Percentiles rank a stretch among this genome's conserved stretches.
Conservation (phyloP, 2,797 vertebrate genomes). For the Chromis chromis region DNA sequence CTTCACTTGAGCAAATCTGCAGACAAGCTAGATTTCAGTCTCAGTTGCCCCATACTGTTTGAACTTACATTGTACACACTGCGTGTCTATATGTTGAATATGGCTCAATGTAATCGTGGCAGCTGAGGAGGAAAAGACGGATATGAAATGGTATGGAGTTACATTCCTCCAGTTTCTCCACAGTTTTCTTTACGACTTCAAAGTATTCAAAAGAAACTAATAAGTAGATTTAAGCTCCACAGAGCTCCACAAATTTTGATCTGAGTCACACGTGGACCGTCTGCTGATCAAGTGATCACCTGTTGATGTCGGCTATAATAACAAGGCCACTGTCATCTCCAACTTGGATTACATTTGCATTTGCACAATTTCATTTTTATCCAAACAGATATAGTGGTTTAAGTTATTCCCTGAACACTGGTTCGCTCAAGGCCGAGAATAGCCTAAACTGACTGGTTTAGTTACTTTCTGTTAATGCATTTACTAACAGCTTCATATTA, state of each 20-base stretch:
- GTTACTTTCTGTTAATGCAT: conserved; percentile 69
- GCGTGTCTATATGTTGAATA: conserved; percentile 65
- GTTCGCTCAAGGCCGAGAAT: conserved; percentile 79
- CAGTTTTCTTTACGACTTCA: conserved; percentile 75
- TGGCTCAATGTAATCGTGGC: conserved; percentile 77
- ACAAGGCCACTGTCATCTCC: conserved; percentile 63
- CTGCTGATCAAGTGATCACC: conserved; percentile 56
- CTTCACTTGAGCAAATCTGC: conserved; percentile 59
- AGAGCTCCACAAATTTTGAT: conserved; percentile 55
- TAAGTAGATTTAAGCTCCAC: conserved; percentile 49
- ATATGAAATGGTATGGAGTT: conserved; percentile 63
- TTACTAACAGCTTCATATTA: conserved; percentile 76
- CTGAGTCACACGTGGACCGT: conserved; percentile 46
- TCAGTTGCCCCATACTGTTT: conserved; percentile 49
- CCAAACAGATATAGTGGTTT: conserved; percentile 85
- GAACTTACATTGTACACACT: conserved; percentile 48
- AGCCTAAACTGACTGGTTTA: conserved; percentile 81
- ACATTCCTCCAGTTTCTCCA: conserved; percentile 77
- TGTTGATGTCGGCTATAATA: conserved; percentile 52
- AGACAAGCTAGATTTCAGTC: conserved; percentile 57
- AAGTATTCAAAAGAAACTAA: conserved; percentile 47
- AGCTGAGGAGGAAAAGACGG: conserved; percentile 63
- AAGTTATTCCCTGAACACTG: conserved; percentile 86
- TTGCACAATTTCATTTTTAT: conserved; percentile 54
- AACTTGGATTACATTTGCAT: conserved; percentile 50